Conservation (phyloP, 2,113 vertebrate genomes). For the Sinocyclocheilus maitianheensis region DNA sequence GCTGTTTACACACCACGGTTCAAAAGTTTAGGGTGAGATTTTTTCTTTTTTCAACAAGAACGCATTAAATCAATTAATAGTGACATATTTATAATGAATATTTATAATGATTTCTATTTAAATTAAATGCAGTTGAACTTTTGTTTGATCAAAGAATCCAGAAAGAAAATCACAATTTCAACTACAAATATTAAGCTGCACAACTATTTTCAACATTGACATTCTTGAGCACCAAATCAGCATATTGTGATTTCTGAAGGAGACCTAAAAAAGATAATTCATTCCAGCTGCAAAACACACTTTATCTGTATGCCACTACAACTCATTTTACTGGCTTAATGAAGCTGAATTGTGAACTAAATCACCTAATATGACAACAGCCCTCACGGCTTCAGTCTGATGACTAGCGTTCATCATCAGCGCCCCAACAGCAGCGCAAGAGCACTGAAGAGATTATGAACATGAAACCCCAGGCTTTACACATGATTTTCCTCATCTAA, state of each 20-base stretch:
- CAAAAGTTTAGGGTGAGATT: background rate
- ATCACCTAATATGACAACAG: conserved; percentile 4
- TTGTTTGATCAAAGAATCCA: background rate
- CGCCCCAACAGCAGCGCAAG: conserved; percentile 8
- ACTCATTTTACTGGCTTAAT: conserved; percentile 42
- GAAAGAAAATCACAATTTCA: background rate
- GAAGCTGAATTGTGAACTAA: conserved; percentile 33
- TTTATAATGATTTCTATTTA: background rate
- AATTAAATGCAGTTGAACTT: background rate
- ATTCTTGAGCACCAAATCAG: background rate
- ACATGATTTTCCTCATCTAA: background rate
- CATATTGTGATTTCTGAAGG: background rate
- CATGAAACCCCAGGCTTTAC: conserved; percentile 7
- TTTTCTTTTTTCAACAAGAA: background rate
- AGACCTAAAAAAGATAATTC: conserved; percentile 21
- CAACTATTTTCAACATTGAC: background rate
- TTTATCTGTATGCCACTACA: conserved; percentile 44
- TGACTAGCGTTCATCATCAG: background rate
- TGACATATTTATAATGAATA: background rate
- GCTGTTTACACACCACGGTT: background rate
- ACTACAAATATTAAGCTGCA: background rate
- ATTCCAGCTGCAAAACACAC: conserved; percentile 13
- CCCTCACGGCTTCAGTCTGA: conserved; percentile 20
- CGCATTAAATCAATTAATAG: background rate
- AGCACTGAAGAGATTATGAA: conserved; percentile 1